phyloP scores from a whole-genome alignment of 2,888 invertebrate genomes.

The Sminthurinus aureus region DNA sequence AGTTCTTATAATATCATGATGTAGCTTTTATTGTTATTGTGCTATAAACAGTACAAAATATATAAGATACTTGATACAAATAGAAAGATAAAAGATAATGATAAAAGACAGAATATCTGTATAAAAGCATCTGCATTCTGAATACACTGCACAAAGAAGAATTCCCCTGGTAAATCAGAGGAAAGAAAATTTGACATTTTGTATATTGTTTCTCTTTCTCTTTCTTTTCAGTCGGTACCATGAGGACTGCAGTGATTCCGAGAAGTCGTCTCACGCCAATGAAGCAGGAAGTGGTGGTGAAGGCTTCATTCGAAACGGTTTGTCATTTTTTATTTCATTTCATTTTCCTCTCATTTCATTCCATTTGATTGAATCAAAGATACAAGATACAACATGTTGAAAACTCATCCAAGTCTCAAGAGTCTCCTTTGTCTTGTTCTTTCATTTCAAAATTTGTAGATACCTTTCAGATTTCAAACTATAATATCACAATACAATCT shows the following conservation, averaged over 20 bases:
- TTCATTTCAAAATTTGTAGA: no score
- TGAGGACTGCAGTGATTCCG: slow-evolving; percentile 60
- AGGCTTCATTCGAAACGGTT: slow-evolving; percentile 60
- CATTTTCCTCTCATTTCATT: neutral
- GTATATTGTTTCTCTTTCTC: neutral
- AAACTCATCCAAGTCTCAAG: no score
- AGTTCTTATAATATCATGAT: no score
- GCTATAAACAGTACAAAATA: no score
- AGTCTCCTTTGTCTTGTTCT: no score
- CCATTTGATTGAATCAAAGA: no score
- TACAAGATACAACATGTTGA: no score
- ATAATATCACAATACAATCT: no score
- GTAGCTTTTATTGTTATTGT: no score
- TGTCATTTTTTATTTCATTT: slow-evolving; percentile 43
- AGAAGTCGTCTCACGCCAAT: slow-evolving; percentile 59
- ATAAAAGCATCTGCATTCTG: neutral
- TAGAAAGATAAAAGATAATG: no score
- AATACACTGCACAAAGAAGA: neutral
- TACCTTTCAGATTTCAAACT: no score
- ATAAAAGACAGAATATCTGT: neutral
- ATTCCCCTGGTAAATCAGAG: neutral
- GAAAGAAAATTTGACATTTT: slow-evolving; percentile 32
- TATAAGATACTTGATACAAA: no score
- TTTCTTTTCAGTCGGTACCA: slow-evolving; percentile 57
- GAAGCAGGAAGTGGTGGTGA: slow-evolving; percentile 60